Evolutionary conservation across 2,113 vertebrate species (phyloP).

Genomic region (Macrotis lagotis): DNA sequence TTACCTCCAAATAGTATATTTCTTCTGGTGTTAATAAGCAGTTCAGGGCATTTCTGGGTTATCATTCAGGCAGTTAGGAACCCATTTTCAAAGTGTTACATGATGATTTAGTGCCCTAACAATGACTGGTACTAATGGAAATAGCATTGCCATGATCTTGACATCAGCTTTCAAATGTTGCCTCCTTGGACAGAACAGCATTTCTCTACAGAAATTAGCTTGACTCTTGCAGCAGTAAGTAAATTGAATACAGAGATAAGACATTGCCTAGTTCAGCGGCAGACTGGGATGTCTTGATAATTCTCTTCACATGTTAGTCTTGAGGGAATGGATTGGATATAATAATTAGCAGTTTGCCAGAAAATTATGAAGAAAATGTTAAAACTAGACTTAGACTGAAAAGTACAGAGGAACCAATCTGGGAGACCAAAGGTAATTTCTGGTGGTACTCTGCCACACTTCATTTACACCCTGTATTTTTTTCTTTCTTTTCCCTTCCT

Average conservation of each 20-base stretch:
- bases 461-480: not conserved
- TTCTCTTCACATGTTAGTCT: conserved; percentile 21
- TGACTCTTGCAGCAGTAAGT: conserved; percentile 8
- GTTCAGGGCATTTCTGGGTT: not conserved
- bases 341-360: conserved; percentile 14
- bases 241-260: not conserved
- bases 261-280: conserved; percentile 28
- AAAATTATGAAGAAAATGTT: conserved; percentile 1
- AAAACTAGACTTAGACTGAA: not conserved
- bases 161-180: not conserved
- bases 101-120: not conserved
- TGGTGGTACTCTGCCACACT: not conserved
- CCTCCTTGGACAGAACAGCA: conserved; percentile 23
- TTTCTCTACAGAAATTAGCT: not conserved
- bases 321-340: conserved; percentile 12
- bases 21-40: not conserved
- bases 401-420: not conserved
- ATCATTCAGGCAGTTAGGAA: not conserved
- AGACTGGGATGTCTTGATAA: not conserved
- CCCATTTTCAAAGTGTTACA: not conserved
- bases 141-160: not conserved
- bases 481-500: not conserved
- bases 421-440: not conserved
- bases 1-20: not conserved
- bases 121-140: not conserved